Evolutionary conservation across 2,797 vertebrate species (phyloP), one percentile per base, ranked within the genome.

Genomic region (Manis javanica): DNA sequence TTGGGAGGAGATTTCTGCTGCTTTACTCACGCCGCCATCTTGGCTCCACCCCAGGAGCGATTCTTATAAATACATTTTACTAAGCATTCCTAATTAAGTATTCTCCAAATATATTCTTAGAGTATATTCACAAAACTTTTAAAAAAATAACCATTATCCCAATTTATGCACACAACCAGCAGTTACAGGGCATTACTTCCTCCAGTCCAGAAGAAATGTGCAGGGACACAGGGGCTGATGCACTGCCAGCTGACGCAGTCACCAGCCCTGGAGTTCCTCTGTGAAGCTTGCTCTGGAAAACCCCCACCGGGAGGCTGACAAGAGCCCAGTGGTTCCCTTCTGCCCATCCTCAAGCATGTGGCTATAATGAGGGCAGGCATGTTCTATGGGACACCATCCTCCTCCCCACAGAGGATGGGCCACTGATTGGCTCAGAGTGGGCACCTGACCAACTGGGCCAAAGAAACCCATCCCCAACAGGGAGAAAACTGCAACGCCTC

Each of bases 21-120:
- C 34, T 34, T 34, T 34, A 34, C 34, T 34, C 34, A 34, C 2
- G 34, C 34, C 34, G 34, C 34, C 34, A 34, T 34, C 34, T 34
- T 34, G 34, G 34, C 34, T 34, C 34, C 34, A 34, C 34, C 34
- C 81, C 11, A 59, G 63, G 61, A 83, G 10, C n/a, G 34, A 87
- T 26, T 83, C 63, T 78, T 66, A 84, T 10, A 90, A 55, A 90
- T 39, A 59, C 24, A 83, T 39, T 55, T 26, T 61, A 79, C 51
- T 66, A 79, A 19, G 15, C 23, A 46, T 68, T 63, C 29, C 69
- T 46, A 88, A 63, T 18, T 85, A 77, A 23, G 53, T 74, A 77
- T 64, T 87, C 31, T 74, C 51, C 14, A 39, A 75, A 77, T 24
- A 49, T 46, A 19, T n/a, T 49, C 88, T 90, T 49, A 34, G 13